A percentile compares a stretch with the other conserved stretches of the same genome.
Conservation (phyloP, 2,888 invertebrate genomes). For the Parasteatoda lunata region DNA sequence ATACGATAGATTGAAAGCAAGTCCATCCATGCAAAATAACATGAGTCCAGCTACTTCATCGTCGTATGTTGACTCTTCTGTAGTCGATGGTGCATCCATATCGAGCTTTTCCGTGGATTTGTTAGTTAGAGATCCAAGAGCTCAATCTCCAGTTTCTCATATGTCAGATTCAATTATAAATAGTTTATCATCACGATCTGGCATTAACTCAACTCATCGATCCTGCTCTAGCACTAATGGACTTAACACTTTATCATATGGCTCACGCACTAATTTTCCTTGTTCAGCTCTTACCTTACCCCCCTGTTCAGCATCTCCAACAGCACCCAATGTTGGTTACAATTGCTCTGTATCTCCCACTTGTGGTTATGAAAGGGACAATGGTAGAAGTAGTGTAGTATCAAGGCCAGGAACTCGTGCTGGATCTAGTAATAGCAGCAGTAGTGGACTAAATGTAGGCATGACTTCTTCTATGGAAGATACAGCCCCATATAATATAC, state of each 20-base stretch:
- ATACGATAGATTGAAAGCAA: constrained; percentile 56
- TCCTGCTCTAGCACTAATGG: constrained; percentile 62
- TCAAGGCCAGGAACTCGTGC: constrained; percentile 22
- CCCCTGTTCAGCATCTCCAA: constrained; percentile 58
- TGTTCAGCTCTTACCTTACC: constrained; percentile 40
- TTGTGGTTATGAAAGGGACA: constrained; percentile 57
- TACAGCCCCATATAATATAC: constrained; percentile 37
- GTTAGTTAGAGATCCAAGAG: constrained; percentile 52
- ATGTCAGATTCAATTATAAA: constrained; percentile 49
- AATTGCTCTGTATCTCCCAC: constrained; percentile 58
- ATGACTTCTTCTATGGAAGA: constrained; percentile 28
- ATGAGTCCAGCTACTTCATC: constrained; percentile 46
- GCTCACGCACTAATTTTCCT: constrained; percentile 28
- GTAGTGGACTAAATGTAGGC: constrained; percentile 36
- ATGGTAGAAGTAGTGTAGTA: constrained; percentile 47
- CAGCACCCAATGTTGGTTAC: constrained; percentile 43
- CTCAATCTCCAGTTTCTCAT: constrained; percentile 38
- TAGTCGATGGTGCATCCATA: constrained; percentile 52
- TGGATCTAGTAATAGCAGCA: constrained; percentile 53
- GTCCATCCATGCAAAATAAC: constrained; percentile 39
- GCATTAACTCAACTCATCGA: constrained; percentile 26
- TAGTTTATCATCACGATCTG: constrained; percentile 33
- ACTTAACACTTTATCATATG: constrained; percentile 44
- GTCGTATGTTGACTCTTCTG: constrained; percentile 20
- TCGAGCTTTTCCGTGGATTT: constrained; percentile 63